Percentiles rank a stretch among this genome's conserved stretches.
Conservation (phyloP, 2,888 invertebrate genomes). For the Dicyrtoma fusca region DNA sequence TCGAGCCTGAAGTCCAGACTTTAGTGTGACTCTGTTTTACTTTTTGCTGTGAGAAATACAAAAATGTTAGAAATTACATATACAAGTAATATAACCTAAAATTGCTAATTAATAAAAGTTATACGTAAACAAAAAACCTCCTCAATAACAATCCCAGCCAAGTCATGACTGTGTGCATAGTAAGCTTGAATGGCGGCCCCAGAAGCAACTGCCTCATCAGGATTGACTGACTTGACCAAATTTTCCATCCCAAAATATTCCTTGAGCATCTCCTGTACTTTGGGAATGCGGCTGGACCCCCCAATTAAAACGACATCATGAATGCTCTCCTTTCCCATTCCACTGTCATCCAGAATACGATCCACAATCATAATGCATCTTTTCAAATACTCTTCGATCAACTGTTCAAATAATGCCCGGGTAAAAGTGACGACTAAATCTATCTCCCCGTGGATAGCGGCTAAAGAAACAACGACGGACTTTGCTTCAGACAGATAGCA, state of each 20-base stretch:
- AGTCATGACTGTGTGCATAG: background rate
- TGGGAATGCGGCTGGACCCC: constrained; percentile 39
- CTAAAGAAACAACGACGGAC: background rate
- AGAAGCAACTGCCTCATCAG: constrained; percentile 17
- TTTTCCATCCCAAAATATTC: constrained; percentile 22
- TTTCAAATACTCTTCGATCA: constrained; percentile 38
- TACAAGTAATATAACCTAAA: too few relatives aligned
- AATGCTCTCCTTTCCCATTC: constrained; percentile 23
- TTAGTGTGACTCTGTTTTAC: too few relatives aligned
- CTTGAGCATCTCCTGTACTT: constrained; percentile 23
- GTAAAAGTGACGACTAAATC: constrained; percentile 33
- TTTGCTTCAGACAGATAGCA: constrained; percentile 16
- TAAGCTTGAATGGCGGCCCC: constrained; percentile 40
- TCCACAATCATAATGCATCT: constrained; percentile 32
- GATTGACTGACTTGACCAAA: background rate
- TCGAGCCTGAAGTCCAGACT: too few relatives aligned
- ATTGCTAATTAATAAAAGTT: too few relatives aligned
- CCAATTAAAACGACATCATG: constrained; percentile 46
- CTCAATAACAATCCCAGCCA: background rate
- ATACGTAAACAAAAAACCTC: background rate
- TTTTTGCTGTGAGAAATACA: too few relatives aligned
- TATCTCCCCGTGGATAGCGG: constrained; percentile 2
- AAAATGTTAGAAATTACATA: too few relatives aligned
- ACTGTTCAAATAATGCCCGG: constrained; percentile 30
- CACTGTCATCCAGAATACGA: background rate